Conservation (phyloP, 2,888 invertebrate genomes). For the Poecilobothrus nobilitatus region DNA sequence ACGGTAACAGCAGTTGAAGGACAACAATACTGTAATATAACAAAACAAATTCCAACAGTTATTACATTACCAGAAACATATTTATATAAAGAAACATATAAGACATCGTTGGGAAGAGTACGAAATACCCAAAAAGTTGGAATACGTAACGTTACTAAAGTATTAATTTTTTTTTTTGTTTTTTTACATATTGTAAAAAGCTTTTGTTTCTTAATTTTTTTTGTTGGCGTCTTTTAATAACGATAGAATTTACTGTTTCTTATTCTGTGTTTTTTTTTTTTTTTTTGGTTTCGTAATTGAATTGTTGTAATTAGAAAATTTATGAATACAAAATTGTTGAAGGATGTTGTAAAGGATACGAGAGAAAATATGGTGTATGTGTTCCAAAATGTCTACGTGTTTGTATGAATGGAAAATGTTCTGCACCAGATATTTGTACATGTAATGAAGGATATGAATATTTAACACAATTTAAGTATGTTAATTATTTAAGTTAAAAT, state of each 20-base stretch:
- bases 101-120: background rate
- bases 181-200: background rate
- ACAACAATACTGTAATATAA: background rate
- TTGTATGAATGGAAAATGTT: slow-evolving; percentile 32
- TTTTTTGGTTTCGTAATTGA: too few species aligned
- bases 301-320: slow-evolving; percentile 16
- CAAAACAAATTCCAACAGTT: background rate
- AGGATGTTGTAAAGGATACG: slow-evolving; percentile 29
- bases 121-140: background rate
- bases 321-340: slow-evolving; percentile 13
- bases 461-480: background rate
- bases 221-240: too few species aligned
- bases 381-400: slow-evolving; percentile 25
- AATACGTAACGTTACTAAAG: background rate
- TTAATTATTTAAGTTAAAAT: background rate
- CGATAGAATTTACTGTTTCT: too few species aligned
- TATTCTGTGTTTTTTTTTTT: too few species aligned
- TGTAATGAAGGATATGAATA: slow-evolving; percentile 41
- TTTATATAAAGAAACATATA: background rate
- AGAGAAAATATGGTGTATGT: slow-evolving; percentile 23
- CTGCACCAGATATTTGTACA: slow-evolving; percentile 36
- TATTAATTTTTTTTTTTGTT: background rate
- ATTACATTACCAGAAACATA: background rate
- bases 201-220: slow-evolving; percentile 13
- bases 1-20: background rate